Evolutionary conservation across 2,888 invertebrate species (phyloP).

Genomic region (Sphinx pinastri): DNA sequence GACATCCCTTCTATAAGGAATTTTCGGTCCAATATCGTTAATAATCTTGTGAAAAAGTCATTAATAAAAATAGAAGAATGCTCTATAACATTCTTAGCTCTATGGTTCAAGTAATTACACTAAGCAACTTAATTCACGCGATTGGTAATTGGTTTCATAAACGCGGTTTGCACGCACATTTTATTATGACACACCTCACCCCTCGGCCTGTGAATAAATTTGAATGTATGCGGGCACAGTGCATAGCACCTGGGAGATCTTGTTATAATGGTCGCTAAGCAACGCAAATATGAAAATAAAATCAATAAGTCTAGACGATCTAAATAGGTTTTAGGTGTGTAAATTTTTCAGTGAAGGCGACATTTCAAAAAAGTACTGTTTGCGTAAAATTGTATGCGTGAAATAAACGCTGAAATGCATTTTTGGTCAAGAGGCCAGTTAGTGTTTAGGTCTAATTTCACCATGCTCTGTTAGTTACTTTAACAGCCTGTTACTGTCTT

Average conservation of each 20-base stretch:
- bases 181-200: slow-evolving; percentile 35
- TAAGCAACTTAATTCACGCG: slow-evolving; percentile 67
- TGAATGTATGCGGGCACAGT: not conserved
- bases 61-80: not conserved
- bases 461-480: too few species aligned
- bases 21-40: too few species aligned
- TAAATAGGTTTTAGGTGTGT: not conserved
- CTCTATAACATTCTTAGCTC: slow-evolving; percentile 37
- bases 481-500: too few species aligned
- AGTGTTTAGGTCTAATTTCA: too few species aligned
- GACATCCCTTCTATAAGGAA: too few species aligned
- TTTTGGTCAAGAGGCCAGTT: too few species aligned
- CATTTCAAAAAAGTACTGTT: not conserved
- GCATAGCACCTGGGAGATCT: not conserved
- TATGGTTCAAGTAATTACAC: slow-evolving; percentile 49
- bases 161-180: slow-evolving; percentile 42
- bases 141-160: slow-evolving; percentile 73
- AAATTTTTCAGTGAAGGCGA: not conserved
- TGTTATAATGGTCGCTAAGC: slow-evolving; percentile 7
- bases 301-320: slow-evolving; percentile 22
- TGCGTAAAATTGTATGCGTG: too few species aligned
- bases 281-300: slow-evolving; percentile 29
- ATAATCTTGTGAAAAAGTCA: not conserved
- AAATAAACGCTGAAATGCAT: too few species aligned
- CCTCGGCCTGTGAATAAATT: slow-evolving; percentile 22